phyloP scores from a whole-genome alignment of 2,797 vertebrate species.

The Sebastes steindachneri region DNA sequence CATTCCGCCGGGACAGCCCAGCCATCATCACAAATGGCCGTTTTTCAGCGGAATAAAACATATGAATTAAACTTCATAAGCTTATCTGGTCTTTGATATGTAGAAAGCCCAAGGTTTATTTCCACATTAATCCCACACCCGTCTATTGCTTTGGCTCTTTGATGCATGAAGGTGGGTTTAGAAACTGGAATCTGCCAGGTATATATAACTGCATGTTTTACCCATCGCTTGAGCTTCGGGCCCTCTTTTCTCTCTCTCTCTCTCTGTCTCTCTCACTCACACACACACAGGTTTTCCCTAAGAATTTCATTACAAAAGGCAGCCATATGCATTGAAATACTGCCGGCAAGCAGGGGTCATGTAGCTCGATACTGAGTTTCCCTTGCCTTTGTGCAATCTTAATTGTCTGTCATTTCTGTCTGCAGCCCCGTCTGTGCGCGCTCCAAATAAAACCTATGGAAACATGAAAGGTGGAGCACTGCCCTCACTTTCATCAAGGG shows the following conservation, averaged over 20 bases:
- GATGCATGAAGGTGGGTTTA: conserved; percentile 85
- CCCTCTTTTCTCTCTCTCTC: conserved; percentile 65
- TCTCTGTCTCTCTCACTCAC: conserved; percentile 44
- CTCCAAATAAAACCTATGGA: conserved; percentile 89
- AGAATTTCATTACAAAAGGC: conserved; percentile 86
- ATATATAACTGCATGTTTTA: conserved; percentile 83
- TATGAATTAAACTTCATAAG: conserved; percentile 89
- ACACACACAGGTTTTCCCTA: conserved; percentile 77
- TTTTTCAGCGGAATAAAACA: conserved; percentile 86
- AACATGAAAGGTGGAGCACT: conserved; percentile 90
- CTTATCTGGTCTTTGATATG: conserved; percentile 88
- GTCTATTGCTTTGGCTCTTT: conserved; percentile 82
- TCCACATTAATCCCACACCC: conserved; percentile 85
- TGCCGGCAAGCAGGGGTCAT: conserved; percentile 81
- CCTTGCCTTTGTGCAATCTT: conserved; percentile 84
- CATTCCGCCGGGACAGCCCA: conserved; percentile 79
- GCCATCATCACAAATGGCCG: conserved; percentile 84
- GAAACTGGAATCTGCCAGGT: conserved; percentile 82
- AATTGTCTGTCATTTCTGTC: conserved; percentile 88
- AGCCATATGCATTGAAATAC: conserved; percentile 86
- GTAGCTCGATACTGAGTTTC: conserved; percentile 85
- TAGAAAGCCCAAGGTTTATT: conserved; percentile 87
- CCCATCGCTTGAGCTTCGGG: conserved; percentile 81
- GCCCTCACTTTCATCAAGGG: conserved; percentile 86
- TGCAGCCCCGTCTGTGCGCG: conserved; percentile 77